These are phyloP conservation scores for Hymenopus coronatus DNA, from an alignment of 2,888 invertebrate species.

Conservation along the genomic window DNA sequence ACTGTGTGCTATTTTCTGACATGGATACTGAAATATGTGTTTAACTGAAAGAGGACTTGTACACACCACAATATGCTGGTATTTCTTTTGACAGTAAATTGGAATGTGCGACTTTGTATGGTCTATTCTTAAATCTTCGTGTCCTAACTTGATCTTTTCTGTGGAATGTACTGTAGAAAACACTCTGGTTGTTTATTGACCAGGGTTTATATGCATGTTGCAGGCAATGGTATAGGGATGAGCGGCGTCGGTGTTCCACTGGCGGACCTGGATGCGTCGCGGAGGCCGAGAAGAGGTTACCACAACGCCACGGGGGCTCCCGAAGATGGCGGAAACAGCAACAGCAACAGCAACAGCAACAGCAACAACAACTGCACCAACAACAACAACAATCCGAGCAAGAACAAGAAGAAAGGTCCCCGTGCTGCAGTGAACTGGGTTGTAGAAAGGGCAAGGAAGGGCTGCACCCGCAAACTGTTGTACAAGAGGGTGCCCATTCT, in stretches of 20 bases:
- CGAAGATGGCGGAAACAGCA: neutral
- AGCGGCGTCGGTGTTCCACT: conserved; percentile 9
- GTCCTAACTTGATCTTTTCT: no score
- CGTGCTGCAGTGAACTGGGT: conserved; percentile 7
- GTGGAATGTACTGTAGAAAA: no score
- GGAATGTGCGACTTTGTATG: no score
- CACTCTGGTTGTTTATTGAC: no score
- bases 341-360: neutral
- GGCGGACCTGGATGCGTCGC: neutral
- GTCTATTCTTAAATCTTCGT: no score
- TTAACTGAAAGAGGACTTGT: no score
- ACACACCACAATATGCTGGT: no score
- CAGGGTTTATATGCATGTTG: neutral
- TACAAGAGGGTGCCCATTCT: conserved; percentile 63
- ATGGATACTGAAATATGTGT: no score
- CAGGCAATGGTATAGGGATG: neutral
- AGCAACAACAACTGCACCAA: neutral
- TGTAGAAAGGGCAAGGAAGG: conserved; percentile 41
- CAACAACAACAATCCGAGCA: neutral
- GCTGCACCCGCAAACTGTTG: conserved; percentile 61
- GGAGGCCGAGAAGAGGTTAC: neutral
- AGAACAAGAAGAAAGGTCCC: neutral
- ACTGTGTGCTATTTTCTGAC: no score
- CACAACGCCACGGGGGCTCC: neutral
- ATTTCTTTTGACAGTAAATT: no score